Evolutionary conservation across 2,888 invertebrate species (phyloP), one percentile per base, ranked within the genome.

Genomic region (Norana najaformis): DNA sequence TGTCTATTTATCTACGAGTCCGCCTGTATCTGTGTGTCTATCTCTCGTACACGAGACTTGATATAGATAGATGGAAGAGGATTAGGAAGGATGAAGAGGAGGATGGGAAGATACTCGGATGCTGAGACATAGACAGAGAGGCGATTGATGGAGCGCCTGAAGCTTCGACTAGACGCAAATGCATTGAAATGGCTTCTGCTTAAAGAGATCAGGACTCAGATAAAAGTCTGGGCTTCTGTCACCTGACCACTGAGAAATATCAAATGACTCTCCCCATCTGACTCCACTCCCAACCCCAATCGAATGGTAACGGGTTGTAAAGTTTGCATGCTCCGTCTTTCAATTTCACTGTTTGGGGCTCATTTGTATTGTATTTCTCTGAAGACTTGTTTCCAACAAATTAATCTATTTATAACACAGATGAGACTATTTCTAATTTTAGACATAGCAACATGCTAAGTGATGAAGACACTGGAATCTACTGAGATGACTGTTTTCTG

Each of bases 151-250:
- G 69, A 69, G n/a, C 69, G 69, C 30, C n/a, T 0, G n/a, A 30
- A 69, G 69, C 69, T n/a, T n/a, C 69, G 20, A 47, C 41, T 23
- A 69, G n/a, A n/a, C 69, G 69, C 69, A 11, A n/a, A n/a, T 69
- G n/a, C n/a, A 69, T 69, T 69, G n/a, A n/a, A 69, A n/a, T n/a
- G 30, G 53, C 53, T 23, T 5, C 69, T 69, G 69, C 69, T 69
- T 30, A 69, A 69, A 30, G n/a, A 69, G 69, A 69, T 69, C 30
- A 69, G n/a, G 69, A 30, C n/a, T n/a, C 69, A n/a, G 30, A 3
- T 69, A n/a, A 69, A 69, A 69, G 69, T n/a, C 69, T n/a, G n/a
- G n/a, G n/a, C n/a, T n/a, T n/a, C n/a, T 69, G 69, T 69, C 69
- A 13, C 69, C 69, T n/a, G 69, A 69, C n/a, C 30, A 69, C 30